These are phyloP conservation scores for Eurytemora carolleeae DNA, from an alignment of 1,140 invertebrate species.

Conservation along the genomic window DNA sequence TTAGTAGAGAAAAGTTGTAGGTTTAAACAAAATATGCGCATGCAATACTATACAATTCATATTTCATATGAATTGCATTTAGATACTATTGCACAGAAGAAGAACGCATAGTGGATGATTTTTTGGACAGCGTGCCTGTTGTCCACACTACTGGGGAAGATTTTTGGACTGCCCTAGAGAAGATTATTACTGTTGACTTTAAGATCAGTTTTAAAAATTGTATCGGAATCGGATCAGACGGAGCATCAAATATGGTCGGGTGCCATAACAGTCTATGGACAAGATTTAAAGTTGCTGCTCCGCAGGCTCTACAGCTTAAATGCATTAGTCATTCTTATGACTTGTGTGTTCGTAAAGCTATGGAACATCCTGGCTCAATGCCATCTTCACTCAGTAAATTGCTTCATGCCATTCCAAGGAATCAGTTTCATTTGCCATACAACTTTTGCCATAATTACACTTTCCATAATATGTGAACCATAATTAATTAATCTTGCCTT, in stretches of 20 bases:
- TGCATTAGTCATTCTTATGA: conserved; percentile 10
- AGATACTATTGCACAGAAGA: conserved; percentile 9
- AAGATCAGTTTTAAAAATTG: conserved; percentile 8
- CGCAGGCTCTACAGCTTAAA: conserved; percentile 5
- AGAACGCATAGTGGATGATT: conserved; percentile 12
- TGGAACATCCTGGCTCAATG: too few species aligned
- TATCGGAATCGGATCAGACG: conserved; percentile 14
- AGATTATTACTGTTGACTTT: conserved; percentile 3
- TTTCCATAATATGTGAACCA: too few species aligned
- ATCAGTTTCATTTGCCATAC: too few species aligned
- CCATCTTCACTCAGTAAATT: too few species aligned
- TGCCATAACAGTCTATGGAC: conserved; percentile 14
- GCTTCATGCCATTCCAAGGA: too few species aligned
- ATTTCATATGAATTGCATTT: conserved; percentile 7
- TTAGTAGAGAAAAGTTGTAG: too few species aligned
- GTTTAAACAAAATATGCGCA: too few species aligned
- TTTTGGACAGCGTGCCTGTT: conserved; percentile 11
- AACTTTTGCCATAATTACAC: too few species aligned
- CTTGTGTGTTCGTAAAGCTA: too few species aligned
- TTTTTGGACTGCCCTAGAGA: conserved; percentile 15
- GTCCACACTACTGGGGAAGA: conserved; percentile 14
- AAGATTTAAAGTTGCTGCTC: conserved; percentile 3
- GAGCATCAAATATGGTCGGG: conserved; percentile 15
- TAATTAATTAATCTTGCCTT: too few species aligned
- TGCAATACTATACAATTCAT: too few species aligned